Conservation (phyloP, 64 coral and sea anemone genomes). For the Platygyra sinensis region DNA sequence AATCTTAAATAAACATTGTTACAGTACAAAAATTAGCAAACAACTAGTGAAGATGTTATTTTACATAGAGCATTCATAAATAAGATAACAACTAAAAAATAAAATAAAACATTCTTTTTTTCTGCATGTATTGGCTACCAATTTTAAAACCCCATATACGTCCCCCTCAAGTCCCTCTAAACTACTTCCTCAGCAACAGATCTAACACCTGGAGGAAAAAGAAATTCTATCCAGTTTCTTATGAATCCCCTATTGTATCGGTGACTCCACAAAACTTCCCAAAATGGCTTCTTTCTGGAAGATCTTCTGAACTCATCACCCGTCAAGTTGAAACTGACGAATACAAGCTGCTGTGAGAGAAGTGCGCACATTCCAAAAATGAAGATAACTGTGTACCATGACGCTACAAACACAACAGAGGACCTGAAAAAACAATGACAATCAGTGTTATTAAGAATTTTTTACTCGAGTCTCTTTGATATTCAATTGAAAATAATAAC, state of each 20-base stretch:
- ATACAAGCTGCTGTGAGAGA: constrained; percentile 66
- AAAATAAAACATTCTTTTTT: not conserved
- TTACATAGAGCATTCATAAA: no score
- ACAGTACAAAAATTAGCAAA: not conserved
- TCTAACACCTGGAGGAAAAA: not conserved
- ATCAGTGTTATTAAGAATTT: not conserved
- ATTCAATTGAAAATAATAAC: no score
- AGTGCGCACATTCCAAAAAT: constrained; percentile 74
- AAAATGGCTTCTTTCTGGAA: constrained; percentile 61
- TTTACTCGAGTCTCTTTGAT: no score
- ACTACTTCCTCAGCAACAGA: constrained; percentile 22
- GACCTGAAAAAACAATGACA: constrained; percentile 52
- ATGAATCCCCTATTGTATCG: constrained; percentile 75
- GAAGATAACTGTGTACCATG: constrained; percentile 70
- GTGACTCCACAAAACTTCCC: constrained; percentile 64
- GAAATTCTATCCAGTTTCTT: constrained; percentile 78
- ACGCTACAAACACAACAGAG: constrained; percentile 76
- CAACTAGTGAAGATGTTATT: no score
- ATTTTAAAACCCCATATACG: not conserved
- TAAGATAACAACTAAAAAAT: no score
- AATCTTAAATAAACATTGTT: no score
- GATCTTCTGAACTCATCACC: constrained; percentile 87
- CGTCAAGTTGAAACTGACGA: constrained; percentile 87
- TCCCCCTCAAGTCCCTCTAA: not conserved
- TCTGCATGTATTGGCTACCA: not conserved